A percentile compares a stretch with the other conserved stretches of the same genome.
Evolutionary conservation across 2,888 invertebrate species (phyloP).

Genomic region (Crocallis elinguaria): DNA sequence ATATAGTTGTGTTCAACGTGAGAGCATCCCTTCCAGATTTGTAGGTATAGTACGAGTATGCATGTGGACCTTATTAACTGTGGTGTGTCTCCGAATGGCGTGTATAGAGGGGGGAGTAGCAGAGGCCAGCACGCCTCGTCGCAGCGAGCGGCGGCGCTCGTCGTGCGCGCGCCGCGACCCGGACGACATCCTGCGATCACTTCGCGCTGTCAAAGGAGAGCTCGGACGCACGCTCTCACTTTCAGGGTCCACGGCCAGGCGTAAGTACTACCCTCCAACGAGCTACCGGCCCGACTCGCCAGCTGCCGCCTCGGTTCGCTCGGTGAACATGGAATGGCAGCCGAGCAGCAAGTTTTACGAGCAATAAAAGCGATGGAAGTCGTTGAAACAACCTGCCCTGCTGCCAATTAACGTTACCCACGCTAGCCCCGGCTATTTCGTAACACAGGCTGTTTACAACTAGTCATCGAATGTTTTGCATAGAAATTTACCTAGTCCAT

Average conservation of each 20-base stretch:
- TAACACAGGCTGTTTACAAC: background rate
- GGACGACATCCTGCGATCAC: constrained; percentile 92
- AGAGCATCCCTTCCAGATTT: background rate
- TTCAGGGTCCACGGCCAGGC: constrained; percentile 88
- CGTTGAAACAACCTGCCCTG: background rate
- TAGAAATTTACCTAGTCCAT: background rate
- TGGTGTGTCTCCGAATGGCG: constrained; percentile 40
- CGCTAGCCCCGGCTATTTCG: background rate
- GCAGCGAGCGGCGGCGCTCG: constrained; percentile 89
- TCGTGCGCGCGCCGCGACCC: constrained; percentile 93
- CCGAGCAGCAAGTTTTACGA: background rate
- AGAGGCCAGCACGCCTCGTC: constrained; percentile 64
- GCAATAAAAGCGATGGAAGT: background rate
- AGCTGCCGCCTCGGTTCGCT: background rate
- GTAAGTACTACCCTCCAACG: constrained; percentile 84
- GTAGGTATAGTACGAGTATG: background rate
- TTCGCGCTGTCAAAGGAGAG: constrained; percentile 93
- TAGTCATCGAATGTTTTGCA: background rate
- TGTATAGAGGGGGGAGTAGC: constrained; percentile 59
- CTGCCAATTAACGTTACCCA: background rate
- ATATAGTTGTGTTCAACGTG: background rate
- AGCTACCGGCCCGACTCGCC: background rate
- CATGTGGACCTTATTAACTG: constrained; percentile 9
- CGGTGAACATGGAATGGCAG: background rate
- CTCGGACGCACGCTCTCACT: constrained; percentile 93